Evolutionary conservation across 2,888 invertebrate genomes (phyloP).

Genomic region (Andrena dorsata): DNA sequence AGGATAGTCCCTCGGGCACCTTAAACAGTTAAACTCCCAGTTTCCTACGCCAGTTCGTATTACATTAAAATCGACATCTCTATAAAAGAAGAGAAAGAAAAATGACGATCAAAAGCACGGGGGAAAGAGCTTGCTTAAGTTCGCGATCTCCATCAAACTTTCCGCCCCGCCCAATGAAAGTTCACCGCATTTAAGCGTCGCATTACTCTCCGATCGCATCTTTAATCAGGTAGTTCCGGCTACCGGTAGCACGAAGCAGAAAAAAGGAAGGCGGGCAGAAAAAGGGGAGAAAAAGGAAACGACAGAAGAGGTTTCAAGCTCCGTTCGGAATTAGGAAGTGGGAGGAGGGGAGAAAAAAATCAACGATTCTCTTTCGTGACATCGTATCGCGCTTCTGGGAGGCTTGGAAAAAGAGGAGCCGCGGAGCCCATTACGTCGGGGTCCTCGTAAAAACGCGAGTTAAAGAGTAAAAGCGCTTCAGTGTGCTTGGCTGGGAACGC

Average conservation of each 20-base stretch:
- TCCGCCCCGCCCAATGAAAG: neutral
- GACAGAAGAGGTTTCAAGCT: slow-evolving; percentile 2
- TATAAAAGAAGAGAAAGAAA: neutral
- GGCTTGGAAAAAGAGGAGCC: slow-evolving; percentile 38
- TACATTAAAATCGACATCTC: neutral
- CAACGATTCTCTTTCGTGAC: slow-evolving; percentile 46
- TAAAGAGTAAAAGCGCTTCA: slow-evolving; percentile 51
- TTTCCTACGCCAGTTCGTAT: neutral
- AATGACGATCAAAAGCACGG: neutral
- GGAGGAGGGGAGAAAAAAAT: slow-evolving; percentile 9
- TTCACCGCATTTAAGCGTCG: slow-evolving; percentile 3
- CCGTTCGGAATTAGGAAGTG: neutral
- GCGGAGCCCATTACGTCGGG: slow-evolving; percentile 43
- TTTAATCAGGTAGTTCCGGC: slow-evolving; percentile 19
- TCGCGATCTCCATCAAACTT: neutral
- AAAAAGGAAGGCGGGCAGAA: neutral
- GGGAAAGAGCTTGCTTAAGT: neutral
- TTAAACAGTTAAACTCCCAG: neutral
- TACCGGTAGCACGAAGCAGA: neutral
- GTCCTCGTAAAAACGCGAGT: slow-evolving; percentile 59
- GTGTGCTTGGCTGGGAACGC: slow-evolving; percentile 30
- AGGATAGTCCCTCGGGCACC: neutral
- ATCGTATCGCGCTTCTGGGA: slow-evolving; percentile 36
- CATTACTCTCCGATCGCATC: slow-evolving; percentile 18
- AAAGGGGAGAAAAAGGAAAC: neutral